These are phyloP conservation scores for Pao palembangensis DNA, from an alignment of 2,113 vertebrate species.

Conservation along the genomic window DNA sequence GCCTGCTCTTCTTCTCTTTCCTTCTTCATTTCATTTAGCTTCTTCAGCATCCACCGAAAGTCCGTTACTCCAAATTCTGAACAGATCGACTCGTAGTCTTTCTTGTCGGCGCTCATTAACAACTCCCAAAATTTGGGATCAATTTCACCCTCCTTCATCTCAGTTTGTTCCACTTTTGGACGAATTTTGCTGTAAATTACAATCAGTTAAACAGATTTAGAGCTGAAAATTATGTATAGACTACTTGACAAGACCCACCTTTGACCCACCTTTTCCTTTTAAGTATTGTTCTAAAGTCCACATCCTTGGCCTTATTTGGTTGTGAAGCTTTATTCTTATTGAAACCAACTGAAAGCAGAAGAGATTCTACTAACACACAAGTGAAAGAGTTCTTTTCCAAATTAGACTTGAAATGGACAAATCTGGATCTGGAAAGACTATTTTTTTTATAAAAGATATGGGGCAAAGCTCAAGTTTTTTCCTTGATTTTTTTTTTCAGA, in stretches of 20 bases:
- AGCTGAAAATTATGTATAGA: neutral
- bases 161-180: conserved; percentile 32
- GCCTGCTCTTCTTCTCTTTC: conserved; percentile 75
- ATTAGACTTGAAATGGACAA: neutral
- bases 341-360: conserved; percentile 76
- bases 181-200: conserved; percentile 49
- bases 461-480: no score
- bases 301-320: conserved; percentile 6
- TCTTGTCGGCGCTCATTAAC: conserved; percentile 79
- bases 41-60: conserved; percentile 85
- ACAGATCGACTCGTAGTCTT: conserved; percentile 85
- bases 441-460: no score
- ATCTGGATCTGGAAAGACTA: no score
- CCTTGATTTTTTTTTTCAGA: no score
- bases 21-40: conserved; percentile 78
- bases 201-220: neutral
- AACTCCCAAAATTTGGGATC: conserved; percentile 82
- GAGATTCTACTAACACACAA: neutral
- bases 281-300: conserved; percentile 49
- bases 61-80: conserved; percentile 80
- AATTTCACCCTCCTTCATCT: conserved; percentile 62
- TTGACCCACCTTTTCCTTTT: conserved; percentile 60
- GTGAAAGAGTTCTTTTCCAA: neutral
- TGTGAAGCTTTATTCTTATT: conserved; percentile 69
- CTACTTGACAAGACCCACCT: neutral